Evolutionary conservation across 2,797 vertebrate genomes (phyloP), one percentile per base, ranked within the genome.

Genomic region (Sebastes nivosus): DNA sequence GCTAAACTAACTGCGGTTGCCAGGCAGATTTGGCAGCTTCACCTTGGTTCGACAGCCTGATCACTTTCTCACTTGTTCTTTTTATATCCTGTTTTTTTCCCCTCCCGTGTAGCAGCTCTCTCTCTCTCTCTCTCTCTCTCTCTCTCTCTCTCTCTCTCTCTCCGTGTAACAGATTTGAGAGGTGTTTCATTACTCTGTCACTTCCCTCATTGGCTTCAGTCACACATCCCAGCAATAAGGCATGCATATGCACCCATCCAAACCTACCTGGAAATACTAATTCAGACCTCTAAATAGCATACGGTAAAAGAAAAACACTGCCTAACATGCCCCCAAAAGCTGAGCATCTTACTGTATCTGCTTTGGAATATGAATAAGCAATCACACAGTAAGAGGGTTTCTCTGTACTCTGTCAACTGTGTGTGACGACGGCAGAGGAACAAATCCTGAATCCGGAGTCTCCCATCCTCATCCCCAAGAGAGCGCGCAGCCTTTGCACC

Each of bases 381-480:
- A 94, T 92, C 65, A 74, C 25, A 29, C 10, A 14, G 66, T 89
- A 84, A 93, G 87, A 94, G 93, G 82, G 64, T 93, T 95, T 94
- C 83, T 89, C 80, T 93, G 93, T 93, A 84, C 59, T 80, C 80
- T 91, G 89, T 92, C 92, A 89, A 29, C 81, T 75, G 75, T 76
- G 73, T 86, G 80, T 82, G 80, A 86, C 86, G 59, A 65, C 58
- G 22, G 68, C 67, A 74, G 46, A 57, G 73, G 80, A 63, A 79
- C 67, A 65, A 81, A 38, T 84, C 83, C 67, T 60, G 57, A 76
- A 86, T 87, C 66, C 6, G 2, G 29, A 92, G 77, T 85, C 74
- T 79, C 61, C 77, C 73, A 50, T 46, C 84, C 36, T 82, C 34
- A 67, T 89, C 86, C 66, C 66, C 80, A 12, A 16, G 88, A 79